Evolutionary conservation across 2,113 vertebrate species (phyloP).

Genomic region (Spheniscus mendiculus): DNA sequence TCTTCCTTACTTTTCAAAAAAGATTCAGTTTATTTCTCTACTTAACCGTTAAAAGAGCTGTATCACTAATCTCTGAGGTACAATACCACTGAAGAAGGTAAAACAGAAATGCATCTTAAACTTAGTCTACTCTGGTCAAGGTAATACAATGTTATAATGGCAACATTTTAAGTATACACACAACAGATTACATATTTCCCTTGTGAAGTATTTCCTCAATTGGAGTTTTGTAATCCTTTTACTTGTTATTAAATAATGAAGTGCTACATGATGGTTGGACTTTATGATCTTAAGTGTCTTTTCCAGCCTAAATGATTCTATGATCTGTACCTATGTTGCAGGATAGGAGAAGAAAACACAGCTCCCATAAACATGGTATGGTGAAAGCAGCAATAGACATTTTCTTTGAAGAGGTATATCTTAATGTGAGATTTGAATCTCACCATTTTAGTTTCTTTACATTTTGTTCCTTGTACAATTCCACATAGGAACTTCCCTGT

Average conservation of each 20-base stretch:
- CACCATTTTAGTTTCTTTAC: neutral
- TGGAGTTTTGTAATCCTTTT: neutral
- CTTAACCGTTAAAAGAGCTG: too few species aligned
- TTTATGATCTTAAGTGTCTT: neutral
- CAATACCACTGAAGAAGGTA: neutral
- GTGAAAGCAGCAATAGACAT: neutral
- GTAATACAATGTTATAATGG: neutral
- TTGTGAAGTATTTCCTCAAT: conserved; percentile 21
- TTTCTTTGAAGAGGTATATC: neutral
- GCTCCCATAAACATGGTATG: neutral
- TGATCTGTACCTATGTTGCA: neutral
- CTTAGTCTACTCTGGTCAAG: neutral
- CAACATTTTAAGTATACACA: neutral
- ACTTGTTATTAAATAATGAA: conserved; percentile 16
- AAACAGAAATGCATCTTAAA: conserved; percentile 12
- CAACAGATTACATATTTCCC: neutral
- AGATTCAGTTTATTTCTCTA: neutral
- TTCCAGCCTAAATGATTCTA: neutral
- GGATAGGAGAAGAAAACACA: neutral
- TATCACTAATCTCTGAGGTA: neutral
- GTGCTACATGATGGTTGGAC: neutral
- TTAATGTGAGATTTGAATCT: neutral
- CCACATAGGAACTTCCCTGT: neutral
- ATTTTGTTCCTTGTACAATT: neutral
- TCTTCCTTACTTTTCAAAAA: neutral